These are phyloP conservation scores for Mya arenaria DNA, from an alignment of 1,140 invertebrate species.

Conservation along the genomic window DNA sequence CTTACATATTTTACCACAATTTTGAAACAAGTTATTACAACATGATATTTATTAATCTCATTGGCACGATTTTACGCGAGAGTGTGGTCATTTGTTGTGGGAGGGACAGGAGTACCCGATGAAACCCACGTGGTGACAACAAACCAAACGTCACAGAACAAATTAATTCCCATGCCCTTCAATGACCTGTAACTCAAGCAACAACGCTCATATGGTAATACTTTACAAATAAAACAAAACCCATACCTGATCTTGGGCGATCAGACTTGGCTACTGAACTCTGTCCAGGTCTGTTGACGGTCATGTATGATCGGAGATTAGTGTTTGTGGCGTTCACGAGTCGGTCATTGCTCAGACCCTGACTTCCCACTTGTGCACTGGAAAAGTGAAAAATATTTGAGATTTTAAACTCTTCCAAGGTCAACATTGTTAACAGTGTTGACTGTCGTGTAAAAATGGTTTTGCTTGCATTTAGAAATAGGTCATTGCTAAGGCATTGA, in stretches of 20 bases:
- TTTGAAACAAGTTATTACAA: too few relatives aligned
- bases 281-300: slow-evolving; percentile 73
- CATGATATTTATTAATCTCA: too few relatives aligned
- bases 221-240: background rate
- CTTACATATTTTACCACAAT: too few relatives aligned
- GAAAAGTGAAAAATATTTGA: too few relatives aligned
- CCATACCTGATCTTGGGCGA: slow-evolving; percentile 46
- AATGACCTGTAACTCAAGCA: background rate
- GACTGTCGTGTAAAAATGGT: too few relatives aligned
- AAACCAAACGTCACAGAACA: background rate
- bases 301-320: slow-evolving; percentile 75
- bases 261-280: slow-evolving; percentile 41
- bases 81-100: background rate
- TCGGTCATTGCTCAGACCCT: slow-evolving; percentile 71
- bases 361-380: slow-evolving; percentile 67
- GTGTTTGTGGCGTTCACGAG: slow-evolving; percentile 75
- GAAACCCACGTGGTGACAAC: background rate
- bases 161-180: too few relatives aligned
- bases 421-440: too few relatives aligned
- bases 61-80: background rate
- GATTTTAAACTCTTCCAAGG: too few relatives aligned
- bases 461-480: too few relatives aligned
- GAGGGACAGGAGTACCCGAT: background rate
- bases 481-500: too few relatives aligned
- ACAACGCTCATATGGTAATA: background rate